phyloP scores from a whole-genome alignment of 2,888 invertebrate genomes.

The Drosophila testacea region DNA sequence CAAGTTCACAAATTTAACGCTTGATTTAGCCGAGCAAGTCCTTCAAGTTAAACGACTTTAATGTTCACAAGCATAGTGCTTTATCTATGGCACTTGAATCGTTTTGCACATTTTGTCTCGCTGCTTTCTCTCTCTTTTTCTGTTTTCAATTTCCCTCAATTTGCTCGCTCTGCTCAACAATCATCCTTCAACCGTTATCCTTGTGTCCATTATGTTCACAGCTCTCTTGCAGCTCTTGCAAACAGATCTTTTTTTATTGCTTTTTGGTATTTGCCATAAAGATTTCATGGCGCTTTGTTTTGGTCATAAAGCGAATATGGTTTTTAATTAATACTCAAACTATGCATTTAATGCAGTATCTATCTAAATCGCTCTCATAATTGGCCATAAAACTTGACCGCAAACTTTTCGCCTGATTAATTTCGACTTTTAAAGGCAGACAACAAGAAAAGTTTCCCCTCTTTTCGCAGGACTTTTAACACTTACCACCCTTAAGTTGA shows the following conservation, averaged over 20 bases:
- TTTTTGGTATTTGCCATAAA: neutral
- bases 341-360: constrained; percentile 20
- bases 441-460: constrained; percentile 35
- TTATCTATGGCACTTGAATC: constrained; percentile 6
- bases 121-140: constrained; percentile 3
- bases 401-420: constrained; percentile 63
- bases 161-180: constrained; percentile 20
- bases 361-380: constrained; percentile 50
- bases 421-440: constrained; percentile 50
- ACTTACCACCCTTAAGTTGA: constrained; percentile 61
- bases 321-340: constrained; percentile 41
- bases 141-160: constrained; percentile 34
- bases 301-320: constrained; percentile 22
- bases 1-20: constrained; percentile 62
- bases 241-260: constrained; percentile 7
- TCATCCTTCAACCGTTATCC: neutral
- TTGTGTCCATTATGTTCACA: constrained; percentile 17
- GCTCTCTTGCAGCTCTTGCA: neutral
- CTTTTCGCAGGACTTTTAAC: too few species aligned
- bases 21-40: constrained; percentile 36
- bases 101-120: constrained; percentile 15
- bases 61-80: constrained; percentile 11
- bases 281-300: constrained; percentile 6
- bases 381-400: constrained; percentile 65
- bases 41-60: constrained; percentile 11